A percentile compares a stretch with the other conserved stretches of the same genome.
phyloP scores from a whole-genome alignment of 2,113 vertebrate genomes.

The Mormyrus iriodes region DNA sequence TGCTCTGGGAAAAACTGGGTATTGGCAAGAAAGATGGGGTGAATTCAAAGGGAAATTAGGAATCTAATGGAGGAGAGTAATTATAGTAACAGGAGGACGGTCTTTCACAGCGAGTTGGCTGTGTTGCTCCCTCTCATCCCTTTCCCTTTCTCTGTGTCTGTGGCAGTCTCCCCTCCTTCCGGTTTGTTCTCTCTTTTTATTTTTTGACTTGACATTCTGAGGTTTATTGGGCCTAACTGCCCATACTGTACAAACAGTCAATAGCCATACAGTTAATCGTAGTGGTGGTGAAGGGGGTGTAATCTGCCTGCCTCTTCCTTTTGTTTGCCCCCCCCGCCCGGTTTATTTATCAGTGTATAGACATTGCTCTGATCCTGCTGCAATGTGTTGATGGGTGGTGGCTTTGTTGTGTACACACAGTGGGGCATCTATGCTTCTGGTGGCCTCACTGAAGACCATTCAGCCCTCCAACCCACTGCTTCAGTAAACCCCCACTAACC shows the following conservation, averaged over 20 bases:
- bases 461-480: not conserved
- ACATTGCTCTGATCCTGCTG: not conserved
- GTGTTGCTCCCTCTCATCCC: too few relatives aligned
- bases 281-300: not conserved
- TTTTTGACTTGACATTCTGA: not conserved
- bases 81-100: not conserved
- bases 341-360: not conserved
- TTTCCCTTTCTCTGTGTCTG: not conserved
- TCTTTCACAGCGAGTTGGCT: not conserved
- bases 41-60: not conserved
- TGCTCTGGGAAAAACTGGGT: not conserved
- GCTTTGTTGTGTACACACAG: not conserved
- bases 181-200: not conserved
- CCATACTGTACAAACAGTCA: not conserved
- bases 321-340: not conserved
- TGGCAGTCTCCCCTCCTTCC: not conserved
- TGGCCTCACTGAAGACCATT: not conserved
- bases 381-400: not conserved
- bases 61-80: not conserved
- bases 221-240: not conserved
- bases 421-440: not conserved
- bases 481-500: not conserved
- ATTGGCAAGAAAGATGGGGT: not conserved
- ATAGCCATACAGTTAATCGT: not conserved
- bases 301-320: not conserved